Base-by-base conservation (phyloP, 2,888 invertebrate genomes). In the Gandaritis pyraliata region DNA sequence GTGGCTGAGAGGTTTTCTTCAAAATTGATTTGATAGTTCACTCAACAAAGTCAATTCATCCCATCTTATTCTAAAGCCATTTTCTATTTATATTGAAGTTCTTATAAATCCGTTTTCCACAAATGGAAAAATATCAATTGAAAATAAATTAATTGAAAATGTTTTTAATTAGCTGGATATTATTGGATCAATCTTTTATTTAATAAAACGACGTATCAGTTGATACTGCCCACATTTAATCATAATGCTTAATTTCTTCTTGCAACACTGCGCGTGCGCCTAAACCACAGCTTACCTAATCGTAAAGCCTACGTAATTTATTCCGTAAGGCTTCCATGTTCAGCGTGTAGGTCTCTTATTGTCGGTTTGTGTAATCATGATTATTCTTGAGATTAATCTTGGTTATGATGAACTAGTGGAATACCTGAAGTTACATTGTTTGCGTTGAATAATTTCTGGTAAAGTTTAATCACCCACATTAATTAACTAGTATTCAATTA, bases 281-380 rank as follows among this genome's bases (percentile, higher is more conserved):
- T 63, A 58, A 56, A 51, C 61, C 57, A 47, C 47, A 61, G 63
- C 33, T 66, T 65, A 60, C 66, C 54, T 65, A 63, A 69, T 61
- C 57, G 15, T 45, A 39, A 53, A 46, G 61, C 57, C 63, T 59
- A 58, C 58, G 58, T 60, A 61, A 65, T 67, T 69, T 61, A 66
- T 55, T 57, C 63, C 16, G 58, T 54, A 54, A 58, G 50, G 45
- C 58, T 55, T 58, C 63, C 50, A 63, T 46, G 54, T 58, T 58
- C 46, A 46, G 62, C 50, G 50, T 30, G 43, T 63, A 58, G 50
- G 58, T 50, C 48, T 43, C 53, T 43, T 36, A 59, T 54, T 60
- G 51, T 58, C 49, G 41, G 41, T 29, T 45, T 54, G 36, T 43
- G 49, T 36, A 64, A 58, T 54, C 47, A 65, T 48, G 51, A 61